Percentiles rank a stretch among this genome's conserved stretches.
Evolutionary conservation across 2,797 vertebrate species (phyloP).

Genomic region (Acanthis flammea): DNA sequence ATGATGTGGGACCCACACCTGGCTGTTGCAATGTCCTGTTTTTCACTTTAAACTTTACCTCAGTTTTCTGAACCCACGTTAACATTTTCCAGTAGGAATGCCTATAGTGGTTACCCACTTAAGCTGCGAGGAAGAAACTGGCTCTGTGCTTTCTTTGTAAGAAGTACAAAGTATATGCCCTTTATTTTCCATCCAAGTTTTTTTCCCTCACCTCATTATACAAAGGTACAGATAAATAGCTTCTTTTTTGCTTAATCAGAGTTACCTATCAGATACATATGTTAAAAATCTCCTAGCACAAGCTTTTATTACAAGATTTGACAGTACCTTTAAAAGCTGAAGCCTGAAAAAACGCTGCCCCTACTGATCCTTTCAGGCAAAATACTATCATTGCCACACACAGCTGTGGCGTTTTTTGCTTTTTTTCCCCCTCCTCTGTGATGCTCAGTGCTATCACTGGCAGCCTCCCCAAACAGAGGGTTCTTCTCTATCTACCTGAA

Average conservation of each 20-base stretch:
- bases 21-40: neutral
- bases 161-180: neutral
- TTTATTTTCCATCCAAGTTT: neutral
- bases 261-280: neutral
- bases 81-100: neutral
- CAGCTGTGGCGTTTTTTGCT: neutral
- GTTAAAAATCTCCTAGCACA: neutral
- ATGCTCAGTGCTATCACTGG: neutral
- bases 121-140: neutral
- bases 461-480: neutral
- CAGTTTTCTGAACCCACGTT: neutral
- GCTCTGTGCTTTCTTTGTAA: neutral
- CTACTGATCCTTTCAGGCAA: neutral
- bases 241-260: neutral
- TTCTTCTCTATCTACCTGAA: neutral
- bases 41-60: neutral
- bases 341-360: neutral
- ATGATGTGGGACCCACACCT: neutral
- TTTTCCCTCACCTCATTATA: neutral
- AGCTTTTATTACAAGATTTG: neutral
- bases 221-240: neutral
- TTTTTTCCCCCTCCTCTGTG: rapidly evolving
- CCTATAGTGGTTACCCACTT: neutral
- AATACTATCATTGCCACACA: neutral
- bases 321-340: neutral